Evolutionary conservation across 2,888 invertebrate genomes (phyloP).

Genomic region (Isotomurus palustris): DNA sequence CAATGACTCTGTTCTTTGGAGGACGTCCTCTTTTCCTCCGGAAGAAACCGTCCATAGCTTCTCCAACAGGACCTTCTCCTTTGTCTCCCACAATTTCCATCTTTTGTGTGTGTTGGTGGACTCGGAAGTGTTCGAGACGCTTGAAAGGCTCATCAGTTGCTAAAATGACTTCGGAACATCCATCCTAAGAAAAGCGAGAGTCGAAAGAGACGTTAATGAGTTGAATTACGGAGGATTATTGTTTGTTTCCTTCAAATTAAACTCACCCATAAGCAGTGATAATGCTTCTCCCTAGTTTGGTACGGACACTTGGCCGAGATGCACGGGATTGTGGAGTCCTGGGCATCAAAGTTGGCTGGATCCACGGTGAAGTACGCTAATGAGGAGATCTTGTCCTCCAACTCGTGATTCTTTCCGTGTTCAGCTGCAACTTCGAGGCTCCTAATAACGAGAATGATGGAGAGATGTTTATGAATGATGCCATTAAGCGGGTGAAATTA

Average conservation of each 20-base stretch:
- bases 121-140: slow-evolving; percentile 72
- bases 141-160: slow-evolving; percentile 73
- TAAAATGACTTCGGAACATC: slow-evolving; percentile 71
- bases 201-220: too few relatives aligned
- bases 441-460: slow-evolving; percentile 38
- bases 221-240: not conserved
- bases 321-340: slow-evolving; percentile 46
- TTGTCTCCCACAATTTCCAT: slow-evolving; percentile 48
- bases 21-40: slow-evolving; percentile 89
- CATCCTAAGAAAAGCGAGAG: slow-evolving; percentile 57
- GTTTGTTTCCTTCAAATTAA: not conserved
- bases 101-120: slow-evolving; percentile 69
- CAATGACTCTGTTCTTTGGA: slow-evolving; percentile 91
- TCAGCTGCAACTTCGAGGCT: slow-evolving; percentile 67
- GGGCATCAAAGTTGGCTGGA: slow-evolving; percentile 51
- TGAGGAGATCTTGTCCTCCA: slow-evolving; percentile 79
- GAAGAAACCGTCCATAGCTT: slow-evolving; percentile 72
- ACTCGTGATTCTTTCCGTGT: slow-evolving; percentile 81
- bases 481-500: not conserved
- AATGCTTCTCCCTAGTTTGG: slow-evolving; percentile 74
- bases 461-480: not conserved
- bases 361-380: slow-evolving; percentile 65
- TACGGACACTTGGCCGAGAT: slow-evolving; percentile 60
- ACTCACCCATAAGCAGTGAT: slow-evolving; percentile 82
- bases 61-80: slow-evolving; percentile 37